Conservation (phyloP, 1,140 invertebrate species). For the Pygmarrhopalites habei region DNA sequence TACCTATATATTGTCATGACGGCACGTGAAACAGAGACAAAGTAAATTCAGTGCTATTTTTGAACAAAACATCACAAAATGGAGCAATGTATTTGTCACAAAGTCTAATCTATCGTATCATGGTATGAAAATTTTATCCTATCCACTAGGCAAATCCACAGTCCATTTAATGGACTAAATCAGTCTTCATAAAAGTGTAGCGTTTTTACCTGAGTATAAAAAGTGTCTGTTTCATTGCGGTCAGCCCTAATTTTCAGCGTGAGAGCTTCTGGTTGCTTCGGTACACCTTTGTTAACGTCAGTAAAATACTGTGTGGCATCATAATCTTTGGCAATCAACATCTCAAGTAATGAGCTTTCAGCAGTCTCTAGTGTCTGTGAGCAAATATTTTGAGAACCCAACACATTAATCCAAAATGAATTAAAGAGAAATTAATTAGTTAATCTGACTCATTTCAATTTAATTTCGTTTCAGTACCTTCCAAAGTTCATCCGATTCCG, state of each 20-base stretch:
- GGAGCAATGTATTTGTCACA: no score
- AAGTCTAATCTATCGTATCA: no score
- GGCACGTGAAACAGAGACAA: no score
- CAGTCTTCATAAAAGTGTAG: conserved; percentile 22
- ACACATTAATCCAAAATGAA: no score
- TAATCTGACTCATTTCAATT: no score
- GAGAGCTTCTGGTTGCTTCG: conserved; percentile 56
- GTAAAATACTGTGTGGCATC: conserved; percentile 63
- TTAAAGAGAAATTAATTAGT: no score
- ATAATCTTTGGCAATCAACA: conserved; percentile 72
- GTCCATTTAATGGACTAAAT: neutral
- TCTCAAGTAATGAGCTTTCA: conserved; percentile 70
- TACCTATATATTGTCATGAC: no score
- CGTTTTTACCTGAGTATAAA: conserved; percentile 76
- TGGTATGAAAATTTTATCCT: no score
- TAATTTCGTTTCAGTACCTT: no score
- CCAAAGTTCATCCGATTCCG: conserved; percentile 79
- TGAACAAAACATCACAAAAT: no score
- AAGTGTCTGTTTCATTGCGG: conserved; percentile 77
- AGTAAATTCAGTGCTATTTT: no score
- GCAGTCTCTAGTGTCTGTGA: conserved; percentile 90
- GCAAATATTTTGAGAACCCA: conserved; percentile 93
- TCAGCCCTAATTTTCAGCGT: conserved; percentile 63
- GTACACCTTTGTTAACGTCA: conserved; percentile 42
- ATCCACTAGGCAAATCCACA: no score